These are phyloP conservation scores for Vannuccia rotundouncinata DNA, from an alignment of 2,888 invertebrate genomes.

Conservation along the genomic window DNA sequence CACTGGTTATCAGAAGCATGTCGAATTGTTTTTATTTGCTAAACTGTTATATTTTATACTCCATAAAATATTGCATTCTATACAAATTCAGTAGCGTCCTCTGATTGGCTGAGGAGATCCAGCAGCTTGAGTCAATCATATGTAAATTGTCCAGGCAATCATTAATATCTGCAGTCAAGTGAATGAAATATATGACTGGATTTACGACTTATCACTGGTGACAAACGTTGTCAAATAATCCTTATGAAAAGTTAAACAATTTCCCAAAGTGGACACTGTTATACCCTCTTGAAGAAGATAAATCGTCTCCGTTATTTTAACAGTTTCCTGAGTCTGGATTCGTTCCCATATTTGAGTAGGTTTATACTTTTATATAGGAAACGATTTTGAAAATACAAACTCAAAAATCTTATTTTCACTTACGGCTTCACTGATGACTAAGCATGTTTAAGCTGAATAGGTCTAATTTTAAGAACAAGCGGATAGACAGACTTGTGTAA, in stretches of 20 bases:
- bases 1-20: neutral
- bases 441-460: no score
- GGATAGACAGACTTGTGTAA: no score
- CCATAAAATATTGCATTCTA: no score
- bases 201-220: neutral
- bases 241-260: constrained; percentile 1
- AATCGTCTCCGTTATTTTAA: no score
- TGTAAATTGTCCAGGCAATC: neutral
- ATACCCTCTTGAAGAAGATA: neutral
- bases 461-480: no score
- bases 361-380: no score
- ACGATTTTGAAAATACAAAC: no score
- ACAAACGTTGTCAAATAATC: constrained; percentile 2
- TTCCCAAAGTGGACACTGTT: constrained; percentile 15
- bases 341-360: no score
- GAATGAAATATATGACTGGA: neutral
- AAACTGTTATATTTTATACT: no score
- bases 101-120: neutral
- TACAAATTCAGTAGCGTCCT: neutral
- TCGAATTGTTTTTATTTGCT: neutral
- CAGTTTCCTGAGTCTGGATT: no score
- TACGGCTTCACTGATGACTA: no score
- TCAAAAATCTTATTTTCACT: no score
- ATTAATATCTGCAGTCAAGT: neutral
- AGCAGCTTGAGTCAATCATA: neutral